Evolutionary conservation across 2,888 invertebrate genomes (phyloP), one percentile per base, ranked within the genome.

Genomic region (Pollenia labialis): DNA sequence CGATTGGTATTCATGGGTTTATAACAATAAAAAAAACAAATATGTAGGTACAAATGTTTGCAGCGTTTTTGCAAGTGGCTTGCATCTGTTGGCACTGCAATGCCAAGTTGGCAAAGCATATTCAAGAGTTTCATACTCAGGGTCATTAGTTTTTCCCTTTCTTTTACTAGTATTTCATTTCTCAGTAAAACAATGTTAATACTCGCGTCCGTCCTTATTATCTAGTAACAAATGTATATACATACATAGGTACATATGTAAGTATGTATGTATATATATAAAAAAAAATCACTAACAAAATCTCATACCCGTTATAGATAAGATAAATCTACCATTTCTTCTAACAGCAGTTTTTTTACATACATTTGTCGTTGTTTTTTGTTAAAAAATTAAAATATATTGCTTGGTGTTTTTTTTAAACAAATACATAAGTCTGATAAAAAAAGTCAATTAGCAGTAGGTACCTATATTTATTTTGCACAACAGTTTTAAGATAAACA

Each of bases 91-190:
- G 72, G 18, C 64, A 54, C 23, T 16, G 9, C 40, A 54, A 8
- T 82, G 82, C 69, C 82, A 82, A 76, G 42, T 82, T 82, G 82
- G 82, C 82, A 82, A 69, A 82, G 32, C 40, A 54, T 40, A 12
- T 56, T 11, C 56, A 48, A 42, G 14, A 42, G 68, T 69, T 76
- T 82, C 54, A 82, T 69, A 69, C 60, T 71, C 76, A 76, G 81
- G 76, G 81, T 81, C 85, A 81, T 23, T 71, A 32, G 16, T 81
- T 44, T 77, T 72, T 44, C 32, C 32, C 32, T 32, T 32, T 32
- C 23, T 46, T 44, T 10, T 60, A 58, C 48, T 12, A 48, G 2
- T 48, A 12, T 23, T 52, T 52, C 11, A 32, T 32, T 32, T 32
- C 32, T 32, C 32, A 32, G 32, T 32, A 52, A 16, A 60, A 60